Conservation (phyloP, 2,797 vertebrate genomes). For the Bovichtus diacanthus region DNA sequence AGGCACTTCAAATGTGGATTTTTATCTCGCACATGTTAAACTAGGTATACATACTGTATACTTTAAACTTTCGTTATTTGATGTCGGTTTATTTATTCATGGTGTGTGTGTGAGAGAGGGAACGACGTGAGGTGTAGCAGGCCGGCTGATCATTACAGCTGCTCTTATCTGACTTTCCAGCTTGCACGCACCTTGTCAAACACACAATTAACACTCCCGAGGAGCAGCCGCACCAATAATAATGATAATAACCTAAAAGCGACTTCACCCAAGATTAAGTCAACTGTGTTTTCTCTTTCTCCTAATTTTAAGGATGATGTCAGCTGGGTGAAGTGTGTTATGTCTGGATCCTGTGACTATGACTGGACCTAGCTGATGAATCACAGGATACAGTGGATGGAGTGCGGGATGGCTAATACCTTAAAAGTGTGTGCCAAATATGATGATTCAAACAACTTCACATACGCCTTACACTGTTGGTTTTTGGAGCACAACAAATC, state of each 20-base stretch:
- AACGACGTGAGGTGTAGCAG: not conserved
- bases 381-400: constrained; percentile 41
- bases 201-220: constrained; percentile 18
- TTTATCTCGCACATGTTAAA: not conserved
- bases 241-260: constrained; percentile 3
- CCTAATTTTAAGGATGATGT: constrained; percentile 47
- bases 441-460: constrained; percentile 19
- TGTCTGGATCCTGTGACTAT: constrained; percentile 48
- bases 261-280: constrained; percentile 38
- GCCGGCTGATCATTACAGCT: constrained; percentile 4
- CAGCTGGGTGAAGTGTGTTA: constrained; percentile 41
- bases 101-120: not conserved
- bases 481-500: constrained; percentile 24
- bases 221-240: not conserved
- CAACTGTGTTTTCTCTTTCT: constrained; percentile 35
- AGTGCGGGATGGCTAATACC: not conserved
- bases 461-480: not conserved
- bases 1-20: not conserved
- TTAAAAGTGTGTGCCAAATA: constrained; percentile 8
- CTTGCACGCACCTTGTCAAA: constrained; percentile 26
- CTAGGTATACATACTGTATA: not conserved
- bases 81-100: not conserved
- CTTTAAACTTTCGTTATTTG: not conserved
- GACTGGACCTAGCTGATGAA: constrained; percentile 47
- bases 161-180: constrained; percentile 19